phyloP scores from a whole-genome alignment of 2,113 vertebrate species.

The Scomber colias region DNA sequence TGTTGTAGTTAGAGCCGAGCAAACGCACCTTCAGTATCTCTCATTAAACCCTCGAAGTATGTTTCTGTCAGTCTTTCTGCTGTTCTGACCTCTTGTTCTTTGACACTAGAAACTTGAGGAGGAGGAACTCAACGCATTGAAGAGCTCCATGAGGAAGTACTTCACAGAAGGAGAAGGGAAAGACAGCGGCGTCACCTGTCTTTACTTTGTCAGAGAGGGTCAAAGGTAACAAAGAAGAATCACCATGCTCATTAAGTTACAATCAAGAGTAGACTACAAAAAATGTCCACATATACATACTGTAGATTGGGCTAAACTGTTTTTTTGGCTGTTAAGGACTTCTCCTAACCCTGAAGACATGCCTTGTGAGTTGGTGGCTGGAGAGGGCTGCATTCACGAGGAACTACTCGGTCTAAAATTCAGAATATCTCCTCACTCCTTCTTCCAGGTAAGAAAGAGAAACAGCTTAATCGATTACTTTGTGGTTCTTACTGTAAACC shows the following conservation, averaged over 20 bases:
- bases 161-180: constrained; percentile 90
- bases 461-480: neutral
- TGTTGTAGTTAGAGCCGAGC: no score
- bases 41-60: no score
- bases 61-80: neutral
- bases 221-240: constrained; percentile 86
- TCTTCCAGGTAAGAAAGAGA: constrained; percentile 91
- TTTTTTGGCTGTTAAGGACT: constrained; percentile 80
- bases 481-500: neutral
- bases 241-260: neutral
- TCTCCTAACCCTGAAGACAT: constrained; percentile 91
- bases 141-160: constrained; percentile 86
- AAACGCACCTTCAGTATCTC: no score
- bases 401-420: constrained; percentile 94
- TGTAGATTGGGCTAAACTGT: neutral
- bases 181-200: constrained; percentile 89
- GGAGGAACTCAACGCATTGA: constrained; percentile 86
- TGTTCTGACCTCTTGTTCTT: neutral
- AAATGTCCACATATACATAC: neutral
- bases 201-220: constrained; percentile 95
- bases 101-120: constrained; percentile 88
- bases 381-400: constrained; percentile 91
- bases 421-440: constrained; percentile 95
- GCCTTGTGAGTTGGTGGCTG: constrained; percentile 91
- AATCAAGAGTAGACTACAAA: neutral